Percentiles rank a stretch among this genome's conserved stretches.
Evolutionary conservation across 1,140 invertebrate species (phyloP).

Genomic region (Bombus pyrosoma): DNA sequence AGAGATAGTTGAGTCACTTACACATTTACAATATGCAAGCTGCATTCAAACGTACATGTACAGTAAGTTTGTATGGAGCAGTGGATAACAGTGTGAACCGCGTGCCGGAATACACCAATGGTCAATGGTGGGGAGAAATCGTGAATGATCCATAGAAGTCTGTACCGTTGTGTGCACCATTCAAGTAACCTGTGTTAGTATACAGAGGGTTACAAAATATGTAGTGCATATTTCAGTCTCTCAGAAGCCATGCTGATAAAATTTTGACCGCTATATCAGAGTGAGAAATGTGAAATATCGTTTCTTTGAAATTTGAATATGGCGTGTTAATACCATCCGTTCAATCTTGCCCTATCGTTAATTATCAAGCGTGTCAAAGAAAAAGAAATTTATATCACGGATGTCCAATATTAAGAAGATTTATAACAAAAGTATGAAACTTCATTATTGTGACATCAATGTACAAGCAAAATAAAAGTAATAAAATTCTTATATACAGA

Average conservation of each 20-base stretch:
- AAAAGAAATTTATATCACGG: background rate
- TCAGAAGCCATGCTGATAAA: background rate
- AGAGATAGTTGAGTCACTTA: constrained; percentile 18
- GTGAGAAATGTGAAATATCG: background rate
- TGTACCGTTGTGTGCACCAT: constrained; percentile 40
- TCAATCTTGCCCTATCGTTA: background rate
- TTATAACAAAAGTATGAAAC: too few species aligned
- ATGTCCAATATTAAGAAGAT: background rate
- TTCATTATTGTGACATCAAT: too few species aligned
- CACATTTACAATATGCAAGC: background rate
- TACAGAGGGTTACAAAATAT: background rate
- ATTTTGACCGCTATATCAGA: background rate
- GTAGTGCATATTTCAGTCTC: background rate
- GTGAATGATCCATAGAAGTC: constrained; percentile 79
- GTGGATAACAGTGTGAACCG: constrained; percentile 12
- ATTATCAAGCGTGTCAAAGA: background rate
- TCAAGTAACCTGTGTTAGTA: background rate
- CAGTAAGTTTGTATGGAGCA: background rate
- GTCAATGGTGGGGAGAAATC: constrained; percentile 75
- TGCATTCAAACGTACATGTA: background rate
- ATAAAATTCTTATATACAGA: too few species aligned
- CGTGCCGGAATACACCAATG: constrained; percentile 36
- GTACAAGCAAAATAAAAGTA: too few species aligned
- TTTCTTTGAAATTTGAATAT: too few species aligned
- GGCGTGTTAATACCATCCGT: background rate